Conservation (phyloP, 1,140 invertebrate genomes). For the Gryon sp. region DNA sequence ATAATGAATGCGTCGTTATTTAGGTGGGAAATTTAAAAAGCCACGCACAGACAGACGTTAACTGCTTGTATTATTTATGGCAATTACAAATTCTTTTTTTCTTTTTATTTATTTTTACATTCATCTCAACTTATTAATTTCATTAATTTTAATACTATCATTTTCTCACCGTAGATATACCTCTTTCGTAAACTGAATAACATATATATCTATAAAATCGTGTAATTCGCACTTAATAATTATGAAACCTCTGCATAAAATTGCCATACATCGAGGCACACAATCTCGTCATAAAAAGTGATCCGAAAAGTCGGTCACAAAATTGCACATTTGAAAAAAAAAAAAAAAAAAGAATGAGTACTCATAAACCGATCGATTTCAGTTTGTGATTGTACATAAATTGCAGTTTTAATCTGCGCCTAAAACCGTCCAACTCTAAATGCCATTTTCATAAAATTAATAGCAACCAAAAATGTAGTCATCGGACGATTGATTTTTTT, state of each 20-base stretch:
- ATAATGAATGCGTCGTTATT: background rate
- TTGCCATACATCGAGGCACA: slow-evolving; percentile 1
- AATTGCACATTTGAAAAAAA: slow-evolving; percentile 29
- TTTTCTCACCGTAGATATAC: slow-evolving; percentile 24
- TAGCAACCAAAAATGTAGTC: too few relatives aligned
- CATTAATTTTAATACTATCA: slow-evolving; percentile 22
- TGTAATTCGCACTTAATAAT: slow-evolving; percentile 54
- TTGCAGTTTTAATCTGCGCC: slow-evolving; percentile 19
- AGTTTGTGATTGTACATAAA: slow-evolving; percentile 9
- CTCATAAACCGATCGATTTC: slow-evolving; percentile 43
- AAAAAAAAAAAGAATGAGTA: too few relatives aligned
- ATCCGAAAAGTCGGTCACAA: slow-evolving; percentile 14
- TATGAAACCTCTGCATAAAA: slow-evolving; percentile 50
- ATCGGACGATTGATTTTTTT: too few relatives aligned
- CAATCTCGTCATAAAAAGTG: slow-evolving; percentile 32
- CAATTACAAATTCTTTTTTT: too few relatives aligned
- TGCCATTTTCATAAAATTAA: slow-evolving; percentile 18
- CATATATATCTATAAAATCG: slow-evolving; percentile 23
- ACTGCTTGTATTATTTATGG: slow-evolving; percentile 2
- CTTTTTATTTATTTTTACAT: slow-evolving; percentile 2
- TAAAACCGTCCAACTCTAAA: slow-evolving; percentile 37
- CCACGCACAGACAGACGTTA: background rate
- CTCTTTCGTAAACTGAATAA: slow-evolving; percentile 30
- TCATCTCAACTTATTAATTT: slow-evolving; percentile 20
- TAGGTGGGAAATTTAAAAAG: slow-evolving; percentile 13